Evolutionary conservation across 2,113 vertebrate species (phyloP).

Genomic region (Callocephalon fimbriatum): DNA sequence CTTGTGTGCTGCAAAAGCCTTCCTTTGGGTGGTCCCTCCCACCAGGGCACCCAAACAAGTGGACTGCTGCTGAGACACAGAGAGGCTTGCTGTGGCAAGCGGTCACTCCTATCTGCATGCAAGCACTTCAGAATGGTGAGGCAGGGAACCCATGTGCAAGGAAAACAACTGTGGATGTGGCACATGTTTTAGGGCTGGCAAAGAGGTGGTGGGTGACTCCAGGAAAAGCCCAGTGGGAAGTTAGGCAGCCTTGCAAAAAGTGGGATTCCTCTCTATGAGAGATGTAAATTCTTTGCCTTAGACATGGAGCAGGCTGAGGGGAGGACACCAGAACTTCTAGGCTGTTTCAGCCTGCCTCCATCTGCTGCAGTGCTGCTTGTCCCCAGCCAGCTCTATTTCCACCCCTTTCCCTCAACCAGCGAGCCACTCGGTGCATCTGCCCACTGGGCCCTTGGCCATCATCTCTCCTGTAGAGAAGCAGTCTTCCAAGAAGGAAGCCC

Average conservation of each 20-base stretch:
- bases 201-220: not conserved
- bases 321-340: not conserved
- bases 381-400: accelerated
- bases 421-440: not conserved
- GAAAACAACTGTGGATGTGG: not conserved
- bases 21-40: not conserved
- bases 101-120: not conserved
- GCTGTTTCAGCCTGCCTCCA: not conserved
- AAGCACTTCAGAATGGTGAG: not conserved
- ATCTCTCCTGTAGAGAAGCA: not conserved
- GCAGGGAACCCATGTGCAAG: accelerated
- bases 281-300: not conserved
- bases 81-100: accelerated
- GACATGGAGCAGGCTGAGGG: not conserved
- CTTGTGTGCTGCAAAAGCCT: not conserved
- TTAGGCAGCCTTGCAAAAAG: not conserved
- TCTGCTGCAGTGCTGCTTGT: not conserved
- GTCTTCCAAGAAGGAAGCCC: conserved; percentile 15
- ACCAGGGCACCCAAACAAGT: not conserved
- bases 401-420: not conserved
- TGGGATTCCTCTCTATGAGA: not conserved
- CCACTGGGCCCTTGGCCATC: not conserved
- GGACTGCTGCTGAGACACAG: not conserved
- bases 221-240: not conserved
- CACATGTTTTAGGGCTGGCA: not conserved